A percentile compares a stretch with the other conserved stretches of the same genome.
phyloP scores from a whole-genome alignment of 2,113 vertebrate genomes.

The Brachyhypopomus gauderio region DNA sequence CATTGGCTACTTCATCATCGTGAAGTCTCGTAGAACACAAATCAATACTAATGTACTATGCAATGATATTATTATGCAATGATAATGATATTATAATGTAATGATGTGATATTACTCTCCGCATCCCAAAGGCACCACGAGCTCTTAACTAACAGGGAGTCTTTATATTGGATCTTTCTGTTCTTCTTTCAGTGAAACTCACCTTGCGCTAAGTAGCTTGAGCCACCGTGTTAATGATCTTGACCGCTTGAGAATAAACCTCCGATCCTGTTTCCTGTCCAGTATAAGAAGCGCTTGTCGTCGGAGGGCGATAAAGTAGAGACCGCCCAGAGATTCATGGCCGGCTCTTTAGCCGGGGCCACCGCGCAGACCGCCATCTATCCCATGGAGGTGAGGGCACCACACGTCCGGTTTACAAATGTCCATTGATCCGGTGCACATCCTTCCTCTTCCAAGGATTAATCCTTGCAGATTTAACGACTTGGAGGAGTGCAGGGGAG shows the following conservation, averaged over 20 bases:
- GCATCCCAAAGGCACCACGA: no score
- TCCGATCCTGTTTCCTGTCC: slow-evolving; percentile 38
- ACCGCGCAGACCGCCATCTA: slow-evolving; percentile 95
- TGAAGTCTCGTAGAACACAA: no score
- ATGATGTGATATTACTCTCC: no score
- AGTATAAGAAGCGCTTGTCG: slow-evolving; percentile 91
- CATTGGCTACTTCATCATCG: no score
- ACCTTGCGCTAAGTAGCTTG: no score
- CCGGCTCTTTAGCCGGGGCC: slow-evolving; percentile 91
- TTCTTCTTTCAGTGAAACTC: no score
- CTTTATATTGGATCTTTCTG: no score
- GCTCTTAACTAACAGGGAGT: no score
- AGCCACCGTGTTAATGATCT: no score
- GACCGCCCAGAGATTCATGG: slow-evolving; percentile 85
- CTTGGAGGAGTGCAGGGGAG: not conserved
- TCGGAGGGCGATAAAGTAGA: slow-evolving; percentile 82
- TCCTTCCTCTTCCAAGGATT: not conserved
- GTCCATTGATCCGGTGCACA: not conserved
- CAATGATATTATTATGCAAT: no score
- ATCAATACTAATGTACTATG: no score
- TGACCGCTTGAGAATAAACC: not conserved
- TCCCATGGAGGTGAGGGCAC: slow-evolving; percentile 88
- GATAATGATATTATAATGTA: no score
- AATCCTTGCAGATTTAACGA: not conserved
- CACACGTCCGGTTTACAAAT: not conserved